A percentile compares a stretch with the other conserved stretches of the same genome.
phyloP scores from a whole-genome alignment of 2,888 invertebrate species.

The Drosophila setosimentum region DNA sequence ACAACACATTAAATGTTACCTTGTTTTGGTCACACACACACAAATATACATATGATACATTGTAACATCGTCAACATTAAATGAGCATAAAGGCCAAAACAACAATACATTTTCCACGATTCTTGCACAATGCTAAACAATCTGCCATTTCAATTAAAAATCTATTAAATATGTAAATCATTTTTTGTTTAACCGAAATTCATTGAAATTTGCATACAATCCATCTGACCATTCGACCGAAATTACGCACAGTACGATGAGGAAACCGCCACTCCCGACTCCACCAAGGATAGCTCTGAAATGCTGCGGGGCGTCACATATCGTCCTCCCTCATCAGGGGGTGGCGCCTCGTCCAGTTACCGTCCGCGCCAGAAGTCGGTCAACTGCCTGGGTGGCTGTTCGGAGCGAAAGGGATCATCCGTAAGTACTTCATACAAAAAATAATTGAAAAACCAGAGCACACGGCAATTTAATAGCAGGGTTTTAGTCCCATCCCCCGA shows the following conservation, averaged over 20 bases:
- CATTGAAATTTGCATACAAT: constrained; percentile 69
- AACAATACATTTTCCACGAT: constrained; percentile 27
- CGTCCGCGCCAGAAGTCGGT: constrained; percentile 86
- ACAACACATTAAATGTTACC: constrained; percentile 52
- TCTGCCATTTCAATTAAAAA: constrained; percentile 74
- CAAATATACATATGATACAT: constrained; percentile 1
- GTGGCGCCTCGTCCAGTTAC: constrained; percentile 57
- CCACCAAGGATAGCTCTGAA: constrained; percentile 86
- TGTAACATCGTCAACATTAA: constrained; percentile 39
- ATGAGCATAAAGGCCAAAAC: constrained; percentile 34
- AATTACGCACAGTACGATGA: constrained; percentile 83
- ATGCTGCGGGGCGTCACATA: constrained; percentile 88
- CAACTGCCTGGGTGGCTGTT: constrained; percentile 90
- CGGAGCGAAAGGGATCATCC: constrained; percentile 90
- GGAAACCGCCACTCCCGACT: constrained; percentile 86
- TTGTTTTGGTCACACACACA: constrained; percentile 35
- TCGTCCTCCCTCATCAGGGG: constrained; percentile 86
- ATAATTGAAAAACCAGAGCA: background rate
- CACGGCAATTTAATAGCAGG: background rate
- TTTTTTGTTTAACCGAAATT: constrained; percentile 78
- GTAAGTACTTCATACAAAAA: constrained; percentile 87
- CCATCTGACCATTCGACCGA: constrained; percentile 23
- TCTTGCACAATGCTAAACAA: constrained; percentile 40
- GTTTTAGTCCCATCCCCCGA: too few relatives aligned
- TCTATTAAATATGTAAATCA: constrained; percentile 79